Conservation (phyloP, 2,797 vertebrate species). For the Chaenodraco wilsoni region DNA sequence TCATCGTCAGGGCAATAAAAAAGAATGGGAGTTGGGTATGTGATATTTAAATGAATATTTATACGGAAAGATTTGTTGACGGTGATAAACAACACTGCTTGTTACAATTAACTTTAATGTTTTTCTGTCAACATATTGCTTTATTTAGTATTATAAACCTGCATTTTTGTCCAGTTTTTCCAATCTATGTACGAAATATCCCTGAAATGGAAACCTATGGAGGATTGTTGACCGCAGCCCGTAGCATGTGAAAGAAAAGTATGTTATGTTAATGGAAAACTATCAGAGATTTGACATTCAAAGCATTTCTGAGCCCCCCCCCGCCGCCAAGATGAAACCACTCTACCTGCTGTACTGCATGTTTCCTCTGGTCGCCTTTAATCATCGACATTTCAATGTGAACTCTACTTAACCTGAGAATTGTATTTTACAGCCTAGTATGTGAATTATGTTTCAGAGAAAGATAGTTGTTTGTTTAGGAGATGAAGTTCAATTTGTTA, state of each 20-base stretch:
- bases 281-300: constrained; percentile 17
- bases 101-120: constrained; percentile 40
- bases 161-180: constrained; percentile 45
- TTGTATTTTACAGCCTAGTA: constrained; percentile 51
- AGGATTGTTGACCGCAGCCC: constrained; percentile 20
- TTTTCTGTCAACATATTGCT: constrained; percentile 1
- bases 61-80: constrained; percentile 23
- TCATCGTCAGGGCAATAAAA: constrained; percentile 33
- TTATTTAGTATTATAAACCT: constrained; percentile 34
- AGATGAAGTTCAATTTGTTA: constrained; percentile 49
- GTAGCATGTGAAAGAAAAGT: constrained; percentile 60
- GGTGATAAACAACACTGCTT: constrained; percentile 31
- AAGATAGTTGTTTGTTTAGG: constrained; percentile 39
- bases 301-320: constrained; percentile 65
- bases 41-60: constrained; percentile 34
- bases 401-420: constrained; percentile 49
- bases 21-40: not conserved
- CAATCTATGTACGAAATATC: constrained; percentile 23
- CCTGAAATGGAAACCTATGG: not conserved
- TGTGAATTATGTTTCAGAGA: constrained; percentile 56
- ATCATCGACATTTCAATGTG: constrained; percentile 59
- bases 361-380: constrained; percentile 63
- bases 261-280: constrained; percentile 45
- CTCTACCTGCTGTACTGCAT: constrained; percentile 64
- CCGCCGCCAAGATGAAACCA: constrained; percentile 56